phyloP scores from a whole-genome alignment of 1,140 invertebrate species.

The Hydropsyche tenuis region DNA sequence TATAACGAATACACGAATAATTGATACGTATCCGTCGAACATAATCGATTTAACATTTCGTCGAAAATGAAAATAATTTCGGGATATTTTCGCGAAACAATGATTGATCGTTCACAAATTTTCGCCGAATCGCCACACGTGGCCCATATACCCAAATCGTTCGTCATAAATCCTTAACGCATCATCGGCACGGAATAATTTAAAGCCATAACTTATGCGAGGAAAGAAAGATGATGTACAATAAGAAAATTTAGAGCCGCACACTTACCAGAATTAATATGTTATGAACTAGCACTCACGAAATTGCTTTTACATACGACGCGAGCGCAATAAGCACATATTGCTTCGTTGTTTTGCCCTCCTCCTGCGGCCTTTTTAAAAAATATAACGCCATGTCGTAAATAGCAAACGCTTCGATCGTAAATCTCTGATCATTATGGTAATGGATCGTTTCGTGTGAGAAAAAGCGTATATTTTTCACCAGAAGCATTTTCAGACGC shows the following conservation, averaged over 20 bases:
- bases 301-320: constrained; percentile 9
- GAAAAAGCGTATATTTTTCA: no score
- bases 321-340: not conserved
- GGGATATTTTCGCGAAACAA: not conserved
- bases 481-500: no score
- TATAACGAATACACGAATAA: no score
- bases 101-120: no score
- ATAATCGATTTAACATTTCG: no score
- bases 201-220: no score
- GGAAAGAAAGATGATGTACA: not conserved
- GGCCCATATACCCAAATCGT: no score
- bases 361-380: not conserved
- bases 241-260: constrained; percentile 2
- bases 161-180: no score
- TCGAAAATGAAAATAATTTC: not conserved
- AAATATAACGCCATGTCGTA: not conserved
- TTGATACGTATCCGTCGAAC: no score
- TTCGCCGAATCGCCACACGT: no score
- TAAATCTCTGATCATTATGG: constrained; percentile 22
- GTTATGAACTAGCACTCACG: constrained; percentile 3
- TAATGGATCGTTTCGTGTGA: not conserved
- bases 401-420: constrained; percentile 5
- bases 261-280: constrained; percentile 11
- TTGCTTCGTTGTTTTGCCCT: not conserved
- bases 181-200: no score